A percentile compares a stretch with the other conserved stretches of the same genome.
Conservation (phyloP, 2,888 invertebrate species). For the Melinaea menophilus region DNA sequence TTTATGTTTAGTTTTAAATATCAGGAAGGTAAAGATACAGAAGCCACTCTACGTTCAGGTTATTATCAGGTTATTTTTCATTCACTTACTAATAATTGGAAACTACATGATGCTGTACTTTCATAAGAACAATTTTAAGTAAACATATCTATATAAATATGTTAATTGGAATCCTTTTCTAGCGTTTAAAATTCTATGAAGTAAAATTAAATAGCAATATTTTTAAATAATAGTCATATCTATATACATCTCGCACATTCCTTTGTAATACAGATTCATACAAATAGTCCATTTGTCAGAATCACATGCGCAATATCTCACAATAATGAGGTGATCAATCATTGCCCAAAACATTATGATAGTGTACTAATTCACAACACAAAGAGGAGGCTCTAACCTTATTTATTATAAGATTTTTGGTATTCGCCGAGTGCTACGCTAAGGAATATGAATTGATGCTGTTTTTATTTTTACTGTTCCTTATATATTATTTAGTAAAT, state of each 20-base stretch:
- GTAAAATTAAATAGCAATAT: too few species aligned
- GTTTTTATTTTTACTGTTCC: not conserved
- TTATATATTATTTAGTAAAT: not conserved
- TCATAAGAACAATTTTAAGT: too few species aligned
- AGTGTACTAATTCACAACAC: slow-evolving; percentile 38
- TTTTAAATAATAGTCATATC: not conserved
- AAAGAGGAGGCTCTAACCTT: not conserved
- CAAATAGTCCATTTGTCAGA: slow-evolving; percentile 7
- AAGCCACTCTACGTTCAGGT: too few species aligned
- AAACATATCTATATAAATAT: too few species aligned
- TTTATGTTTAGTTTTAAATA: too few species aligned
- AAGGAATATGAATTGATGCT: not conserved
- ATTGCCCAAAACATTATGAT: slow-evolving; percentile 21
- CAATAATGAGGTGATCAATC: slow-evolving; percentile 25
- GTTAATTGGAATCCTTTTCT: too few species aligned
- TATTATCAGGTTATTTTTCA: too few species aligned
- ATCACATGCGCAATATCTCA: slow-evolving; percentile 5
- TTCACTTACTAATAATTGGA: too few species aligned
- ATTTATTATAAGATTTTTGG: not conserved
- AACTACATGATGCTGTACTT: too few species aligned
- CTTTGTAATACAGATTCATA: not conserved
- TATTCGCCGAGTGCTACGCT: not conserved
- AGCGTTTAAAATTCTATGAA: too few species aligned
- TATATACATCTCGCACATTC: not conserved
- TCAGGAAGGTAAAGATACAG: too few species aligned